These are phyloP conservation scores for Agapostemon virescens DNA, from an alignment of 2,888 invertebrate genomes.

Conservation along the genomic window DNA sequence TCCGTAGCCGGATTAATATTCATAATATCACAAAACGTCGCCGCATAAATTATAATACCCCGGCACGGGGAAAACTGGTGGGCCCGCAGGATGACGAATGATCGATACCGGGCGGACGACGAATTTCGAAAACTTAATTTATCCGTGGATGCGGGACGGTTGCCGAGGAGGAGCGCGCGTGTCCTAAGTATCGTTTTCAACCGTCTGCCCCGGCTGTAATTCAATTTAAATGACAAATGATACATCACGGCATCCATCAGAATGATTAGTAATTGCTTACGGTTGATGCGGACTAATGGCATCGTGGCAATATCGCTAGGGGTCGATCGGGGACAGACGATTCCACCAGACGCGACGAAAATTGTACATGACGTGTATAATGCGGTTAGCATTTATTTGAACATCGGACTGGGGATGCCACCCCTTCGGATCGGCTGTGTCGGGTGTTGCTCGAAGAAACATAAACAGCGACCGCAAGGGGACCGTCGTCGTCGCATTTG, in stretches of 20 bases:
- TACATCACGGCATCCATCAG: conserved; percentile 56
- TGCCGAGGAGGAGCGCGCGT: conserved; percentile 7
- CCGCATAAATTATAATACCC: conserved; percentile 42
- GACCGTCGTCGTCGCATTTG: conserved; percentile 3
- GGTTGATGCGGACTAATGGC: conserved; percentile 58
- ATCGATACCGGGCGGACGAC: conserved; percentile 33
- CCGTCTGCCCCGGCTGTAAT: conserved; percentile 47
- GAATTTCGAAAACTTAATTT: conserved; percentile 45
- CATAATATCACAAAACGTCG: conserved; percentile 36
- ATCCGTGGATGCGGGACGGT: conserved; percentile 16
- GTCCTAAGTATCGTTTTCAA: conserved; percentile 46
- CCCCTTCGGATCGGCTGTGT: conserved; percentile 35
- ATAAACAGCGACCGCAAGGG: conserved; percentile 53
- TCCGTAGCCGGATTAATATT: conserved; percentile 45
- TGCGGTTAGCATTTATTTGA: conserved; percentile 67
- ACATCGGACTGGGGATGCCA: conserved; percentile 49
- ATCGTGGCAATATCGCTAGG: conserved; percentile 53
- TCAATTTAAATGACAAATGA: conserved; percentile 65
- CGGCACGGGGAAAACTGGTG: conserved; percentile 33
- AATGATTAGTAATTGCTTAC: conserved; percentile 65
- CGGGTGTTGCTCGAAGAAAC: conserved; percentile 43
- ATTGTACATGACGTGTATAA: conserved; percentile 63
- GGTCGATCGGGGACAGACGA: conserved; percentile 39
- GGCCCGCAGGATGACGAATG: conserved; percentile 39
- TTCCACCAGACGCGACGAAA: conserved; percentile 57